Percentiles rank a stretch among this genome's conserved stretches.
Conservation (phyloP, 2,113 vertebrate species). For the Butorides virescens region DNA sequence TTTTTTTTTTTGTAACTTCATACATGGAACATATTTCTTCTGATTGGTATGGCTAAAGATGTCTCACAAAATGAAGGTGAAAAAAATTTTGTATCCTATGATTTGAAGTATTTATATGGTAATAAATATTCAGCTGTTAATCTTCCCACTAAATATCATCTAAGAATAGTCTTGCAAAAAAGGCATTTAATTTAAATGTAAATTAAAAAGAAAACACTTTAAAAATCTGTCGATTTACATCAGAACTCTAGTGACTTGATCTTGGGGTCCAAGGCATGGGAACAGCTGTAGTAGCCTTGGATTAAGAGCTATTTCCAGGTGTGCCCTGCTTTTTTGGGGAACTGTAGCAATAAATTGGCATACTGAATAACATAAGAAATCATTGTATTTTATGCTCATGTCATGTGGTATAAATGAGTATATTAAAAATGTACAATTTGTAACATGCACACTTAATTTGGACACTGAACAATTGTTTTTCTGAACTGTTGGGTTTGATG, state of each 20-base stretch:
- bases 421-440: neutral
- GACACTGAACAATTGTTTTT: conserved; percentile 25
- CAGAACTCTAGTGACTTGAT: neutral
- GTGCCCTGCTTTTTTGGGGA: neutral
- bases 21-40: conserved; percentile 38
- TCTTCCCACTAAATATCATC: conserved; percentile 15
- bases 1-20: neutral
- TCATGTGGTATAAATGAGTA: conserved; percentile 32
- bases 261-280: neutral
- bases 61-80: neutral
- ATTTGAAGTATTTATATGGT: conserved; percentile 31
- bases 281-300: neutral
- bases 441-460: neutral
- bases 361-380: conserved; percentile 4
- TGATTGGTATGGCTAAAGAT: neutral
- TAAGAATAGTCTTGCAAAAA: neutral
- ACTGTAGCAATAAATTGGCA: conserved; percentile 34
- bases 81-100: neutral
- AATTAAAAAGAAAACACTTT: neutral
- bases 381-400: conserved; percentile 20
- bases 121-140: conserved; percentile 45
- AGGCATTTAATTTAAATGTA: neutral
- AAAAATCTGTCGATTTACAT: neutral
- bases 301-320: neutral
- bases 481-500: neutral